phyloP scores from a whole-genome alignment of 2,797 vertebrate genomes.

The Sebastes kiyomatsui region DNA sequence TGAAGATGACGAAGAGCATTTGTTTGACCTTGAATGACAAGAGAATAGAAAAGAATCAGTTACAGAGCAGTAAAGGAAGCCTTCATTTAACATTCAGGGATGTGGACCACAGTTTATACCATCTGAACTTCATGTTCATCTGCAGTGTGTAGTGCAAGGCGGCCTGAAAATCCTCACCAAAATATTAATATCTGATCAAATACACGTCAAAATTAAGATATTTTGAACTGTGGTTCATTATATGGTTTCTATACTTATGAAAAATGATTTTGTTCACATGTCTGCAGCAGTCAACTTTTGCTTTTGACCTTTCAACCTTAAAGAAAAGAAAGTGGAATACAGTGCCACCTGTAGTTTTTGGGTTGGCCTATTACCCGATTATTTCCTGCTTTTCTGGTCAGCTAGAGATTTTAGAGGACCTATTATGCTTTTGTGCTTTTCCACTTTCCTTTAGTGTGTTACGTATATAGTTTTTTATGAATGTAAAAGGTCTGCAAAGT shows the following conservation, averaged over 20 bases:
- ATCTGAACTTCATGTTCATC: neutral
- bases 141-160: neutral
- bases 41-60: neutral
- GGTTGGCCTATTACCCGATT: no score
- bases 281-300: neutral
- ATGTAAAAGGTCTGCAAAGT: no score
- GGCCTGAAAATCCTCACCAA: neutral
- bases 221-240: neutral
- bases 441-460: no score
- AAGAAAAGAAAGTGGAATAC: neutral
- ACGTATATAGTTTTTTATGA: no score
- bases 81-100: neutral
- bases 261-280: neutral
- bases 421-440: no score
- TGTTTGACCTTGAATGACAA: conserved; percentile 61
- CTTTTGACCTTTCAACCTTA: neutral
- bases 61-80: neutral
- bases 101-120: neutral
- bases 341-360: no score
- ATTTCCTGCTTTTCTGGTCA: neutral
- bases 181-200: neutral
- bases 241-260: neutral
- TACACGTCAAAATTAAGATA: neutral
- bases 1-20: conserved; percentile 33
- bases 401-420: neutral